These are phyloP conservation scores for Pao palembangensis DNA, from an alignment of 2,113 vertebrate genomes.

Conservation along the genomic window DNA sequence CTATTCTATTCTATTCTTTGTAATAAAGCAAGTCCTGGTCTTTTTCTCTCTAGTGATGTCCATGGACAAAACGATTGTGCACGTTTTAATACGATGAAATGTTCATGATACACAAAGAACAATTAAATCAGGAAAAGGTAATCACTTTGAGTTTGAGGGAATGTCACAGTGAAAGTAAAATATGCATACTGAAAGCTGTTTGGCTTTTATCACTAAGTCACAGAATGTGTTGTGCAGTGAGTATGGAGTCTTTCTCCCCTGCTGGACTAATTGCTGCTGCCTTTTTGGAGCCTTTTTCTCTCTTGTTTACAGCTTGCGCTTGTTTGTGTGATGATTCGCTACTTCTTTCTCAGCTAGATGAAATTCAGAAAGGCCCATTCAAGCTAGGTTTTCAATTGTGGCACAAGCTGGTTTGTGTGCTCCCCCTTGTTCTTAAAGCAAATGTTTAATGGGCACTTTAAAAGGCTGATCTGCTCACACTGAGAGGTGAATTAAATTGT, in stretches of 20 bases:
- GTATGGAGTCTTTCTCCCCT: conserved; percentile 9
- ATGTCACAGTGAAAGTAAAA: too few relatives aligned
- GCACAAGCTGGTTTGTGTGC: conserved; percentile 7
- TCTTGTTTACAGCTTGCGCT: conserved; percentile 33
- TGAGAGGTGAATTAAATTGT: not conserved
- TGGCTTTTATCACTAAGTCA: not conserved
- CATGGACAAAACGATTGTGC: too few relatives aligned
- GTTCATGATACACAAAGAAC: too few relatives aligned
- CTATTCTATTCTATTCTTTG: too few relatives aligned
- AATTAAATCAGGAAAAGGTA: too few relatives aligned
- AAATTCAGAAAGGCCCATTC: not conserved
- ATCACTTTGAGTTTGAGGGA: too few relatives aligned
- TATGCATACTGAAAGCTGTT: not conserved
- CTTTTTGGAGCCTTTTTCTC: conserved; percentile 10
- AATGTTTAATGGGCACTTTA: conserved; percentile 7
- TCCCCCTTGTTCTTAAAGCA: not conserved
- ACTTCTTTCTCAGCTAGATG: too few relatives aligned
- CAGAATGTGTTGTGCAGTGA: conserved; percentile 4
- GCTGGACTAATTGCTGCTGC: conserved; percentile 34
- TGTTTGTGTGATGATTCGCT: not conserved
- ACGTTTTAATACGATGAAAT: too few relatives aligned
- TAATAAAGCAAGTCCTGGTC: too few relatives aligned
- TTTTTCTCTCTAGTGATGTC: too few relatives aligned
- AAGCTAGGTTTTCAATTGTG: conserved; percentile 6
- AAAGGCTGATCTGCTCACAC: not conserved